A percentile compares a stretch with the other conserved stretches of the same genome.
phyloP scores from a whole-genome alignment of 2,113 vertebrate species.

The Alethe castanea region DNA sequence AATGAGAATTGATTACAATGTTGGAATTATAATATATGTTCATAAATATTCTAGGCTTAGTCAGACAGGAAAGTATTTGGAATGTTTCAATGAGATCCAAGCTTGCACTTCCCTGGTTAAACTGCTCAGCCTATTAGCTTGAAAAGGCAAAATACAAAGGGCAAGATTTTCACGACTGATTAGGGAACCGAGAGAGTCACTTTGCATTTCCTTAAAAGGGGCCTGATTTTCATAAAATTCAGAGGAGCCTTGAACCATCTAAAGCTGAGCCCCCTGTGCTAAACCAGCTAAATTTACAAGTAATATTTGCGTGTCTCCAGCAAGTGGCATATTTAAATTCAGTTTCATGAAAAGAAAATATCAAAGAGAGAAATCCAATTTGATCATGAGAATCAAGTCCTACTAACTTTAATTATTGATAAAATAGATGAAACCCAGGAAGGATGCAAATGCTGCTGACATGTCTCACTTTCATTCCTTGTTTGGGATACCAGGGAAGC shows the following conservation, averaged over 20 bases:
- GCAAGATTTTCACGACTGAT: not conserved
- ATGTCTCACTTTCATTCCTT: not conserved
- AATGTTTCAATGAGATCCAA: not conserved
- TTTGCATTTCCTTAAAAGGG: constrained; percentile 30
- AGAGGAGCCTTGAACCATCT: not conserved
- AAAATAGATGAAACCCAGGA: constrained; percentile 3
- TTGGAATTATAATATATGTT: not conserved
- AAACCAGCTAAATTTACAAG: not conserved
- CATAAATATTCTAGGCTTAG: not conserved
- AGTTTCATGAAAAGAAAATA: not conserved
- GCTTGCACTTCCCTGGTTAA: not conserved
- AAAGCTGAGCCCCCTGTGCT: constrained; percentile 1
- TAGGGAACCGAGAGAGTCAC: not conserved
- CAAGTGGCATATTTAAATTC: not conserved
- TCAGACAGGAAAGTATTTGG: not conserved
- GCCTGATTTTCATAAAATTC: constrained; percentile 8
- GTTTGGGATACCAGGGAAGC: not conserved
- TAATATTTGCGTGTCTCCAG: not conserved
- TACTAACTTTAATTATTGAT: constrained; percentile 23
- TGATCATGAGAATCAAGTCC: not conserved
- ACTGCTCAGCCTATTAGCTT: not conserved
- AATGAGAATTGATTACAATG: not conserved
- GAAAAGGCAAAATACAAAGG: constrained; percentile 24
- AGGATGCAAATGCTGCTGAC: not conserved
- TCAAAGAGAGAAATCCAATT: constrained; percentile 18